Base-by-base conservation (phyloP, 2,113 vertebrate species). In the Blennius ocellaris region DNA sequence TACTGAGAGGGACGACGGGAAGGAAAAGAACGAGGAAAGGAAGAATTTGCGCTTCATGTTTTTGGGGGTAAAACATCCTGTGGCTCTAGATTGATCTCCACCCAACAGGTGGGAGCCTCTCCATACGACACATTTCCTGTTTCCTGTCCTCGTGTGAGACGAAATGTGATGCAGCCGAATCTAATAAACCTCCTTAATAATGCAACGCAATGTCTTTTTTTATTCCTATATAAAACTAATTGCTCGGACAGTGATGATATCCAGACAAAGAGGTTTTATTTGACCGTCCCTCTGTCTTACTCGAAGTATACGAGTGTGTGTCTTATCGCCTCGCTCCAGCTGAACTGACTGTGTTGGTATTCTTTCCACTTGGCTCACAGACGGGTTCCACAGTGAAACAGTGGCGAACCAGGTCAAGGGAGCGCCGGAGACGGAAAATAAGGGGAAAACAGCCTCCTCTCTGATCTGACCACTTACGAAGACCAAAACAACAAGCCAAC, bases 341-440 rank as follows among this genome's bases (percentile, higher is more conserved):
- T 40, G 54, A 73, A 76, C 45, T 64, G 80, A 78, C 82, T 80
- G 78, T 65, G 67, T 69, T 78, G 51, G 78, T 62, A 57, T 85
- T 83, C 55, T 69, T 60, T 58, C 67, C 55, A 41, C 62, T 45
- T 85, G 76, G 66, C 78, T 60, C 58, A 0, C 59, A 77, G 68
- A 75, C 82, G 57, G 60, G 39, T 7, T 61, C 57, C 47, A 69
- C 73, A 87, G 85, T 85, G 71, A 87, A 85, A 65, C 58, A 50
- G 58, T 36, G 70, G 63, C 15, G 45, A 30, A 14, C 54, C 57
- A 6, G 85, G 81, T 89, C 88, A 80, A 87, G 70, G 81, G 82
- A 81, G 76, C 86, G 53, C 67, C 58, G 11, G 64, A 64, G 30
- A 14, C 63, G 21, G 69, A 69, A 77, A 74, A 87, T 82, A 69